Evolutionary conservation across 1,140 invertebrate species (phyloP).

Genomic region (Solenopsis invicta): DNA sequence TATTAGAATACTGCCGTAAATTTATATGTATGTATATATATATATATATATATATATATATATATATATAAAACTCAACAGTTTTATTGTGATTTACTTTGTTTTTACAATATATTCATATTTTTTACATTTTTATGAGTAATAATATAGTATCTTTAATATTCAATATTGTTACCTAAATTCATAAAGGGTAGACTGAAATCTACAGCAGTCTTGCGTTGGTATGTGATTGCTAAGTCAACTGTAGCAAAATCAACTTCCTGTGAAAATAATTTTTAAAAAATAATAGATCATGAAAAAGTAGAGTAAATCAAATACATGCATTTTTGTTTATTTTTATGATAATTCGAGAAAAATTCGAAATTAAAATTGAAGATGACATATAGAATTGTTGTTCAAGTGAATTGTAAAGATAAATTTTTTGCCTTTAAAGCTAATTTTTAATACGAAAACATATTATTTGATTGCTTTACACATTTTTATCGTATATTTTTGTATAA

Average conservation of each 20-base stretch:
- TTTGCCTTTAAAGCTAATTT: not conserved
- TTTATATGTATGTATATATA: not conserved
- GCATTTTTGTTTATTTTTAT: not conserved
- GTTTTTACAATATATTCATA: not conserved
- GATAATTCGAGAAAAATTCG: not conserved
- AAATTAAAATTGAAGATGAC: not conserved
- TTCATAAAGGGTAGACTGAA: constrained; percentile 98
- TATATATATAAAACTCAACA: not conserved
- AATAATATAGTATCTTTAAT: not conserved
- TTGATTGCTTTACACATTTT: not conserved
- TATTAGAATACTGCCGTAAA: not conserved
- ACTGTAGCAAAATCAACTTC: constrained; percentile 97
- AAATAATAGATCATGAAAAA: not conserved
- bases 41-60: no score
- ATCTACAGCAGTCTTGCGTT: constrained; percentile 94
- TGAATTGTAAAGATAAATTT: not conserved
- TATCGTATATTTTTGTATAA: not conserved
- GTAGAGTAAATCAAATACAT: not conserved
- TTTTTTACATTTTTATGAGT: not conserved
- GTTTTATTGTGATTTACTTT: not conserved
- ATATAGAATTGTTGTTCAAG: not conserved
- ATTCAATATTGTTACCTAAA: constrained; percentile 87
- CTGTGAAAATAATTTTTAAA: constrained; percentile 83
- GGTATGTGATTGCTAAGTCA: constrained; percentile 96
- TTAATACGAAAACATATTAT: not conserved